phyloP scores from a whole-genome alignment of 2,797 vertebrate genomes.

The Lutjanus argentimaculatus region DNA sequence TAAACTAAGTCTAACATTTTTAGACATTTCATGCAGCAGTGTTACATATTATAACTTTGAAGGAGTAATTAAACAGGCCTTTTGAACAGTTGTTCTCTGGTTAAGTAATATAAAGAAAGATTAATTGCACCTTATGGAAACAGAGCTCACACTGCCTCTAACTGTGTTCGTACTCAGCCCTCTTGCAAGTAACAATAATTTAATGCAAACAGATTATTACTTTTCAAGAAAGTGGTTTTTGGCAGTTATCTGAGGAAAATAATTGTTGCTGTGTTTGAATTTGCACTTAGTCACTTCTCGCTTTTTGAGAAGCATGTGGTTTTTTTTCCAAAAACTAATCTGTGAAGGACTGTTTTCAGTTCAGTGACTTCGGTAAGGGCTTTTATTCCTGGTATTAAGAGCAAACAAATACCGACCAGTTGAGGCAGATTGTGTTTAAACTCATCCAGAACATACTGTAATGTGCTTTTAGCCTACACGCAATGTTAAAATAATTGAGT shows the following conservation, averaged over 20 bases:
- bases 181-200: too few species aligned
- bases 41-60: too few species aligned
- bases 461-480: slow-evolving; percentile 14
- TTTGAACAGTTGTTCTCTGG: not conserved
- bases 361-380: not conserved
- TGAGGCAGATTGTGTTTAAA: slow-evolving; percentile 4
- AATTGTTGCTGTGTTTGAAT: not conserved
- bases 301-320: not conserved
- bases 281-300: not conserved
- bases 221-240: slow-evolving; percentile 19
- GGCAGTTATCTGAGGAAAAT: not conserved
- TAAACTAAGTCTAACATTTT: too few species aligned
- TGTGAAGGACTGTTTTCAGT: not conserved
- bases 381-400: slow-evolving; percentile 10
- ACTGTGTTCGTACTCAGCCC: not conserved
- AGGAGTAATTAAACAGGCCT: not conserved
- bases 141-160: not conserved
- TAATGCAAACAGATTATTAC: not conserved
- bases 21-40: too few species aligned
- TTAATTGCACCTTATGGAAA: not conserved
- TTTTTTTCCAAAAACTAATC: not conserved
- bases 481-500: slow-evolving; percentile 32
- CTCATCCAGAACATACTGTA: not conserved
- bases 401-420: not conserved
- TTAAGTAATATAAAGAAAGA: not conserved